These are phyloP conservation scores for Anastatus disparis DNA, from an alignment of 1,140 invertebrate genomes.

Conservation along the genomic window DNA sequence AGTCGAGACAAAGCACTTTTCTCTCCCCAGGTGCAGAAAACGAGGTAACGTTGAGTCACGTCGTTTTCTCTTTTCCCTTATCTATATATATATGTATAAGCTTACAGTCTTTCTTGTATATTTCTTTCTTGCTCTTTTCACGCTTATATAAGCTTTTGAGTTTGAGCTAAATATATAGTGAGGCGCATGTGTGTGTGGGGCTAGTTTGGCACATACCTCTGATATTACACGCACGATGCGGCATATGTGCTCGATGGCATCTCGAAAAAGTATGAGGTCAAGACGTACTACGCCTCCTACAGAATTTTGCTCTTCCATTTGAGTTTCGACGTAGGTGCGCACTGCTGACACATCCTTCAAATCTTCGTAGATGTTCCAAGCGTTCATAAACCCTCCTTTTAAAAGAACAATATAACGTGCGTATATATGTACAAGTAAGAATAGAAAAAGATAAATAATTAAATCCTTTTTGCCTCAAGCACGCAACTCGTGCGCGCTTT, in stretches of 20 bases:
- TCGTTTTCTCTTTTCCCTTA: not conserved
- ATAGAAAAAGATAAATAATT: too few species aligned
- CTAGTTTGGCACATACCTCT: slow-evolving; percentile 62
- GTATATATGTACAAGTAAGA: too few species aligned
- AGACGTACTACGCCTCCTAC: slow-evolving; percentile 79
- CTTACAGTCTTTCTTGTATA: not conserved
- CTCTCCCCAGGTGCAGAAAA: slow-evolving; percentile 8
- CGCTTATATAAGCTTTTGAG: not conserved
- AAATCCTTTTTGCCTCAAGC: too few species aligned
- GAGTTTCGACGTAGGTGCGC: slow-evolving; percentile 72
- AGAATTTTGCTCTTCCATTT: slow-evolving; percentile 84
- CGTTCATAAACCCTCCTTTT: slow-evolving; percentile 79
- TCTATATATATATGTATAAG: too few species aligned
- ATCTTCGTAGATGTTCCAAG: slow-evolving; percentile 81
- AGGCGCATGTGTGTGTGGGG: too few species aligned
- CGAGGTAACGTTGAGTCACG: slow-evolving; percentile 20
- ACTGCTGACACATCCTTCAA: slow-evolving; percentile 72
- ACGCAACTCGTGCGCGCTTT: too few species aligned
- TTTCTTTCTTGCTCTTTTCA: not conserved
- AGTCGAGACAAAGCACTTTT: slow-evolving; percentile 8
- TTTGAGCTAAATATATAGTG: too few species aligned
- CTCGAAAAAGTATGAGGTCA: slow-evolving; percentile 84
- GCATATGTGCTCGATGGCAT: slow-evolving; percentile 86
- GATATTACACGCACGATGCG: slow-evolving; percentile 84
- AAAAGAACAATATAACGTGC: slow-evolving; percentile 27